A percentile compares a stretch with the other conserved stretches of the same genome.
These are phyloP conservation scores for Eutrigla gurnardus DNA, from an alignment of 2,797 vertebrate species.

Conservation along the genomic window DNA sequence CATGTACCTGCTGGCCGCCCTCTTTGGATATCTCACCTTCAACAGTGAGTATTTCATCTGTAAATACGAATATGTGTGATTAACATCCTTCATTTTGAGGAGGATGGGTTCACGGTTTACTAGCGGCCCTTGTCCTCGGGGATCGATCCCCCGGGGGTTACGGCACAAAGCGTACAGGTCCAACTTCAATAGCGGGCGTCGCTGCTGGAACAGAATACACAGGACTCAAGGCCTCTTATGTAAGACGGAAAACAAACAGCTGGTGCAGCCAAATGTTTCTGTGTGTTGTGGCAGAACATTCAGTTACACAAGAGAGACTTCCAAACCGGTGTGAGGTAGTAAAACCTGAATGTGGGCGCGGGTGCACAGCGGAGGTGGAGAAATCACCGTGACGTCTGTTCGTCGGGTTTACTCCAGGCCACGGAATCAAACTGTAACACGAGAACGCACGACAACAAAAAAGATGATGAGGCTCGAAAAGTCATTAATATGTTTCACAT, in stretches of 20 bases:
- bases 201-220: not conserved
- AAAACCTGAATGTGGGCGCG: not conserved
- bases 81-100: not conserved
- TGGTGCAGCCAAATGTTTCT: constrained; percentile 29
- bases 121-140: not conserved
- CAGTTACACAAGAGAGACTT: constrained; percentile 50
- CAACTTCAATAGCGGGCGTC: constrained; percentile 16
- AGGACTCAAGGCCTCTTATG: constrained; percentile 29
- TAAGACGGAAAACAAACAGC: constrained; percentile 52
- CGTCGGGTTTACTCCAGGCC: no score
- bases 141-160: not conserved
- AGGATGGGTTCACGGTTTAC: constrained; percentile 4
- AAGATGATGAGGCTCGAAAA: not conserved
- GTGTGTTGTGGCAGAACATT: constrained; percentile 49
- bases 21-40: constrained; percentile 98
- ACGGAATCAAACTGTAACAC: no score
- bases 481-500: not conserved
- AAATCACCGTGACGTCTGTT: not conserved
- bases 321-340: not conserved
- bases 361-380: not conserved
- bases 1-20: constrained; percentile 96
- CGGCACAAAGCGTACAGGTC: not conserved
- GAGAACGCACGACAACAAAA: not conserved
- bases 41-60: constrained; percentile 84
- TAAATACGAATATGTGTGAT: not conserved